These are phyloP conservation scores for Bergia sp. DNA, from an alignment of 92 coral and sea anemone species.

Conservation along the genomic window DNA sequence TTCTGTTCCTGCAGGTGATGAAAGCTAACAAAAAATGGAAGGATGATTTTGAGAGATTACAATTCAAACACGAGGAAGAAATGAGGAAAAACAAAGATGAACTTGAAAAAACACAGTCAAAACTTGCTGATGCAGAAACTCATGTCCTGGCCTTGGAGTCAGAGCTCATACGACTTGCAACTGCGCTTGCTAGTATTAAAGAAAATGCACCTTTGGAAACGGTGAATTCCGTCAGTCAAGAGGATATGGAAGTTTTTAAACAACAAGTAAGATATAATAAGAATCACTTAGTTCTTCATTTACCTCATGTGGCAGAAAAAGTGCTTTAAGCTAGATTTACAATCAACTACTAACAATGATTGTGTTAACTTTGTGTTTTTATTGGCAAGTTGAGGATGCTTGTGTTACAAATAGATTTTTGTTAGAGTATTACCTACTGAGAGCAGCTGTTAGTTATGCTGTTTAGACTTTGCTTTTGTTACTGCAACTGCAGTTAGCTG, in stretches of 20 bases:
- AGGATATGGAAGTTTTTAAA: slow-evolving; percentile 67
- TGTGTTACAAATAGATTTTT: no score
- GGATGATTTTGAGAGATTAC: slow-evolving; percentile 75
- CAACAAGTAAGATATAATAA: slow-evolving; percentile 56
- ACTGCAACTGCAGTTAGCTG: no score
- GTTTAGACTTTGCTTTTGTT: no score
- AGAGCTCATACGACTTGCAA: slow-evolving; percentile 86
- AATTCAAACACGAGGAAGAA: slow-evolving; percentile 70
- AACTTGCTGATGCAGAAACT: slow-evolving; percentile 74
- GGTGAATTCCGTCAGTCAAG: slow-evolving; percentile 27
- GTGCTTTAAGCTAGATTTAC: no score
- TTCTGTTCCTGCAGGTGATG: slow-evolving; percentile 61
- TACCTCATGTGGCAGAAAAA: background rate
- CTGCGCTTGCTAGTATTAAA: slow-evolving; percentile 59
- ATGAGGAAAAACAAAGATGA: slow-evolving; percentile 67
- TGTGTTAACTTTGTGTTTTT: no score
- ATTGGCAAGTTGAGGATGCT: no score
- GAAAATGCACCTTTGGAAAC: slow-evolving; percentile 27
- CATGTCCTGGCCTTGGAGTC: slow-evolving; percentile 86
- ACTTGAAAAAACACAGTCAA: slow-evolving; percentile 61
- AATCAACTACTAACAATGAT: no score
- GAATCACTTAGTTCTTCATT: background rate
- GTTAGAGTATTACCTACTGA: no score
- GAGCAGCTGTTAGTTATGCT: no score
- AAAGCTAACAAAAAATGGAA: slow-evolving; percentile 86